Evolutionary conservation across 2,797 vertebrate species (phyloP), one percentile per base, ranked within the genome.

Genomic region (Cyprinella venusta): DNA sequence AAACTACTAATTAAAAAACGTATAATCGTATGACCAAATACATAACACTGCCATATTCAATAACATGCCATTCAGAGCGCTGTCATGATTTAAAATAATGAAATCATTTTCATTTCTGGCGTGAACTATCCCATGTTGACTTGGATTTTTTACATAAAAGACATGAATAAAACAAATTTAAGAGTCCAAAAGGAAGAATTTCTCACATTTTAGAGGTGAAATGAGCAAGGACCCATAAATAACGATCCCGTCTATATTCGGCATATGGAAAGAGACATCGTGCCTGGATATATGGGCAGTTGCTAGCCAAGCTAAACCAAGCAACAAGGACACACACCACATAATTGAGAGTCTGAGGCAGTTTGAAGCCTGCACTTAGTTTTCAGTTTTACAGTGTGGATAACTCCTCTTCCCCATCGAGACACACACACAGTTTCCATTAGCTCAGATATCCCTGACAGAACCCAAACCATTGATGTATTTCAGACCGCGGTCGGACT

Each of bases 401-500:
- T 52, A 82, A 48, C 42, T 72, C 42, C 40, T 76, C 30, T 64
- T 82, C 74, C 54, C 50, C 79, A 54, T 65, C 65, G 63, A 75
- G 8, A 71, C 67, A 69, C 70, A 74, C 63, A 30, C 64, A 48
- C 71, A 45, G 74, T 30, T 63, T 81, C 56, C 45, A 81, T 16
- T 19, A 71, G n/a, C 54, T 81, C 80, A 52, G 72, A 65, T 61
- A 61, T 59, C 54, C 74, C 61, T 59, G 36, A 76, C 54, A 61
- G 21, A 38, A 9, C 33, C 3, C 4, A 59, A 40, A 40, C 33
- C 50, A 18, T 40, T 3, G 40, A 33, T 79, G 69, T 65, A 36
- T 88, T 33, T 76, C 64, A 50, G 80, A 71, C 15, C 5, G 56
- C 70, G 36, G 83, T 83, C 36, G 83, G 84, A 75, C 16, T 61